phyloP scores from a whole-genome alignment of 2,888 invertebrate species.

The Amiota minor region DNA sequence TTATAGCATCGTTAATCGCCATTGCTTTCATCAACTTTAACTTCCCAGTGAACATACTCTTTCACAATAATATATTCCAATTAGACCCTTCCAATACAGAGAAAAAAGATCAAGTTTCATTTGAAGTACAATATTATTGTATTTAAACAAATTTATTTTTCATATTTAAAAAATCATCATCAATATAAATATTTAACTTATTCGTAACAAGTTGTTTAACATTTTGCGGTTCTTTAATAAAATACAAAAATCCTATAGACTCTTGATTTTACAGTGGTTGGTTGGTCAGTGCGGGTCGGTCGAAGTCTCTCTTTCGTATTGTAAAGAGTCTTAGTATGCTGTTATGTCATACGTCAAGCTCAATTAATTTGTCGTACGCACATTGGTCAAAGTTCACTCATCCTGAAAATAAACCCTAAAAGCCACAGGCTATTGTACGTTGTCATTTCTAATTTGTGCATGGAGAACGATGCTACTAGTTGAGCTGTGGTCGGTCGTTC shows the following conservation, averaged over 20 bases:
- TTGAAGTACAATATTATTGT: neutral
- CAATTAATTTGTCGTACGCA: conserved; percentile 4
- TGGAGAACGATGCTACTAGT: neutral
- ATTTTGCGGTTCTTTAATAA: conserved; percentile 12
- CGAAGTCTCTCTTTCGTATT: no score
- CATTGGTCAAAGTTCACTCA: conserved; percentile 22
- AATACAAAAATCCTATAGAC: neutral
- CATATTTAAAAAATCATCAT: neutral
- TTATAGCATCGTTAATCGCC: no score
- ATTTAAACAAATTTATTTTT: neutral
- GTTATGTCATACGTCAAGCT: conserved; percentile 20
- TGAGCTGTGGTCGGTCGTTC: neutral
- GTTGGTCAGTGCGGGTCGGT: neutral
- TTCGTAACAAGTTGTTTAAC: conserved; percentile 20
- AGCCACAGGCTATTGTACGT: conserved; percentile 20
- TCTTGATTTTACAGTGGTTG: neutral
- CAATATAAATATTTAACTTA: neutral
- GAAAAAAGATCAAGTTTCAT: neutral
- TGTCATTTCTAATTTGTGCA: conserved; percentile 24
- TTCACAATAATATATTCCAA: no score
- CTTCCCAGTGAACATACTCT: no score
- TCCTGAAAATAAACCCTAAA: conserved; percentile 16
- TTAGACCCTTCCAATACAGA: no score
- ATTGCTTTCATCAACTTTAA: conserved; percentile 30
- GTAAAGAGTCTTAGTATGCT: no score